Evolutionary conservation across 2,113 vertebrate species (phyloP).

Genomic region (Chaetops frenatus): DNA sequence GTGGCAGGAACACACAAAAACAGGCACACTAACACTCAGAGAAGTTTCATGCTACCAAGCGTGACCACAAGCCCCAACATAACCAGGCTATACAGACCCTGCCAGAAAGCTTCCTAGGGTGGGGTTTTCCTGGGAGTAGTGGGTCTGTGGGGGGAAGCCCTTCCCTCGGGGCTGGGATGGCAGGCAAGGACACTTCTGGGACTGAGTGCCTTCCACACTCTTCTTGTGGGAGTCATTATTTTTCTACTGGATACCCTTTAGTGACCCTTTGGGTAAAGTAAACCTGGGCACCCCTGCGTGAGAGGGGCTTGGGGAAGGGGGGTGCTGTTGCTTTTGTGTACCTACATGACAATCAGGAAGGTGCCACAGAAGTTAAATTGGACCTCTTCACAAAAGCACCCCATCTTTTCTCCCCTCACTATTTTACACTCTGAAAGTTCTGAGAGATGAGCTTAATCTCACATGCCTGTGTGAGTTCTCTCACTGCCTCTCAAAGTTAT

Average conservation of each 20-base stretch:
- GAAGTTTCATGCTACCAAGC: not conserved
- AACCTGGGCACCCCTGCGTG: accelerated
- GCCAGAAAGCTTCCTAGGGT: not conserved
- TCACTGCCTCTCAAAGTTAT: not conserved
- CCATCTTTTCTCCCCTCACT: not conserved
- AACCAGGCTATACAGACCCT: not conserved
- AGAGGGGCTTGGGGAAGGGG: not conserved
- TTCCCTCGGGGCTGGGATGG: not conserved
- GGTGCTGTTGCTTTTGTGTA: not conserved
- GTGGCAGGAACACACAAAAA: not conserved
- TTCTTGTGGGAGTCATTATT: not conserved
- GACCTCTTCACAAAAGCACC: not conserved
- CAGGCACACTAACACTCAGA: not conserved
- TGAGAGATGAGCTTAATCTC: not conserved
- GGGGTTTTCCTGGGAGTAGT: not conserved
- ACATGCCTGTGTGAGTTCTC: not conserved
- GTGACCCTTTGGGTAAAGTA: not conserved
- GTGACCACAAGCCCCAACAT: not conserved
- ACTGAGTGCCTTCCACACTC: not conserved
- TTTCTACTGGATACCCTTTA: not conserved
- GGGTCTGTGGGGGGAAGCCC: not conserved
- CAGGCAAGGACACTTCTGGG: not conserved
- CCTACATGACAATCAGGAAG: not conserved
- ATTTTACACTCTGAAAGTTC: not conserved
- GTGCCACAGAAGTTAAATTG: not conserved